These are phyloP conservation scores for Rallus crepitans DNA, from an alignment of 2,797 vertebrate species.

Conservation along the genomic window DNA sequence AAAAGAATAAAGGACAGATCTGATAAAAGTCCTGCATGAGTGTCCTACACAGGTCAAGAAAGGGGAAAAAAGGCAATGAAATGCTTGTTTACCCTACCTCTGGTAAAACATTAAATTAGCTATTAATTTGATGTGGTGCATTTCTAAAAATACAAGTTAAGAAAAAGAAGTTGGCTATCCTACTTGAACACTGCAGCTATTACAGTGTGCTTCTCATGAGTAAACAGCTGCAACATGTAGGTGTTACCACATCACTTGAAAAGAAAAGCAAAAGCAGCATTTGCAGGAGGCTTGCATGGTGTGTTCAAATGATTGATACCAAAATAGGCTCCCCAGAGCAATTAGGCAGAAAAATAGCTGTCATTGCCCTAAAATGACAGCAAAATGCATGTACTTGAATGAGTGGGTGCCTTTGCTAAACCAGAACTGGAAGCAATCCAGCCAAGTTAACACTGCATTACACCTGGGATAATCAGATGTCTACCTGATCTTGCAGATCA, in stretches of 20 bases:
- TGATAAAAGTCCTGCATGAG: not conserved
- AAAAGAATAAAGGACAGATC: rapidly evolving
- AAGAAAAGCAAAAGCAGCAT: not conserved
- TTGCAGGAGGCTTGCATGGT: not conserved
- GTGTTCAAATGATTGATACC: not conserved
- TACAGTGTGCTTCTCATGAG: not conserved
- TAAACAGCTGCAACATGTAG: not conserved
- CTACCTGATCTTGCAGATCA: not conserved
- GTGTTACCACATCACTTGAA: not conserved
- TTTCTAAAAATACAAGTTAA: not conserved
- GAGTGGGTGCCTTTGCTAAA: not conserved
- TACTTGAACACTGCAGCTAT: not conserved
- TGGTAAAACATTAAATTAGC: not conserved
- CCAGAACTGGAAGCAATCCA: not conserved
- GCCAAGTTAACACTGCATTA: rapidly evolving
- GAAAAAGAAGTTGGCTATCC: too few species aligned
- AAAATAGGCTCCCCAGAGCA: not conserved
- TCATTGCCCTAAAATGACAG: not conserved
- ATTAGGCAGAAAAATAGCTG: not conserved
- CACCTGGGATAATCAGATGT: not conserved
- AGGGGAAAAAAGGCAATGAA: rapidly evolving
- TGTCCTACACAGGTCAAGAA: too few species aligned
- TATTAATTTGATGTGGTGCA: not conserved
- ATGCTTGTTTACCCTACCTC: not conserved
- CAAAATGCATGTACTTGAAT: not conserved